Evolutionary conservation across 2,888 invertebrate species (phyloP), one percentile per base, ranked within the genome.

Genomic region (Gnatocerus cornutus): DNA sequence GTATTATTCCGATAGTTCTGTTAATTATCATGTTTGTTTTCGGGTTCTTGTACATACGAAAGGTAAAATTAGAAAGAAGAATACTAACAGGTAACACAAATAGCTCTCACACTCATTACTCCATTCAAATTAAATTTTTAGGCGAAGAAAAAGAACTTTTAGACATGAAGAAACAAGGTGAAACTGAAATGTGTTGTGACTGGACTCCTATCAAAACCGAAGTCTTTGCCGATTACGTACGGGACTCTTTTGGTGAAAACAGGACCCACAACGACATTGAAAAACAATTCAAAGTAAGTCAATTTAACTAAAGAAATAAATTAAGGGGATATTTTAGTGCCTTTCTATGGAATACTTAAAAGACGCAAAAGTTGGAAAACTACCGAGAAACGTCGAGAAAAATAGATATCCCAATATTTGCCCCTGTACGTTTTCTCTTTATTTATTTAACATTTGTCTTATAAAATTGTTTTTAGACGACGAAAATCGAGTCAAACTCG

Each of bases 401-500:
- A 56, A 56, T 56, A 9, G 56, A n/a, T 56, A 29, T 5, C 41
- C 21, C 1, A 43, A 56, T 1, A 56, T 56, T 43, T 1, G 16
- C 9, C 56, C 56, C 6, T 56, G 56, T 56, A 43, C 0, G 56
- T 56, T 12, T 16, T 30, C 7, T 16, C n/a, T 27, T 3, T 50
- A 30, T 14, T 37, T 0, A 37, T 5, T 53, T n/a, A n/a, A n/a
- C 21, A 21, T 55, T 0, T 39, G 43, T n/a, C 2, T 43, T 7
- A 13, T 12, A 43, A 33, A 2, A 12, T 33, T 33, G 13, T 0
- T 56, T 56, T 43, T 8, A 56, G 56, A 56, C 14, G 56, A 56
- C 21, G 56, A 43, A 41, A 56, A 41, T 13, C 41, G 56, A 41
- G 43, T 56, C 12, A 56, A 56, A 41, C 56, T 56, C 7, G 7